Base-by-base conservation (phyloP, 2,888 invertebrate species). In the Spialia ferax region DNA sequence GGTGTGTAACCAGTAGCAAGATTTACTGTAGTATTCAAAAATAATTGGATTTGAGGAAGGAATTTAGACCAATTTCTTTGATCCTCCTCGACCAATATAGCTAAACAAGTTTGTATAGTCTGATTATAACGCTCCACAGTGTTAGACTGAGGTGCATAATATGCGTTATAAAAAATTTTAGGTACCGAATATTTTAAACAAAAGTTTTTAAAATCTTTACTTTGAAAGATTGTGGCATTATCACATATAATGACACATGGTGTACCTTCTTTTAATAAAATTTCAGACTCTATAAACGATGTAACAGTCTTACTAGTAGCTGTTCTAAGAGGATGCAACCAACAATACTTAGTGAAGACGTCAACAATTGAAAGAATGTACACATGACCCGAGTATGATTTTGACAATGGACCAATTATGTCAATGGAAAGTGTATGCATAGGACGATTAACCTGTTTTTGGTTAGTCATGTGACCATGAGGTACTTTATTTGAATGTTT, bases 1-100 rank as follows among this genome's bases (percentile, higher is more conserved):
- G 23, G 52, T 50, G 50, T 50, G 23, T 50, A 50, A 50, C 50
- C 50, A 50, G 50, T 22, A 22, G 50, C 22, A 52, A 52, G 52
- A 52, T 52, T 52, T 13, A 52, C n/a, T 52, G 52, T 52, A 23
- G 23, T 52, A 52, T 52, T 52, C 23, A 23, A 52, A n/a, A 13
- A 52, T 20, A 50, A 11, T 20, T 50, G 50, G 6, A 42, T 42
- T 42, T 42, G 42, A 42, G 42, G 42, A 42, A 42, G 42, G 15
- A 42, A 42, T 15, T 42, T 42, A 42, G 42, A 42, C 42, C 42
- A 42, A 42, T 42, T 42, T 15, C 42, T 42, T 42, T 42, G 42
- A 13, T 42, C 42, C 4, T 42, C 42, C 42, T 42, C 42, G n/a
- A 42, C 42, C n/a, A 42, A 42, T n/a, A 42, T 42, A 42, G 42